Base-by-base conservation (phyloP, 1,140 invertebrate genomes). In the Phymorhynchus buccinoides region DNA sequence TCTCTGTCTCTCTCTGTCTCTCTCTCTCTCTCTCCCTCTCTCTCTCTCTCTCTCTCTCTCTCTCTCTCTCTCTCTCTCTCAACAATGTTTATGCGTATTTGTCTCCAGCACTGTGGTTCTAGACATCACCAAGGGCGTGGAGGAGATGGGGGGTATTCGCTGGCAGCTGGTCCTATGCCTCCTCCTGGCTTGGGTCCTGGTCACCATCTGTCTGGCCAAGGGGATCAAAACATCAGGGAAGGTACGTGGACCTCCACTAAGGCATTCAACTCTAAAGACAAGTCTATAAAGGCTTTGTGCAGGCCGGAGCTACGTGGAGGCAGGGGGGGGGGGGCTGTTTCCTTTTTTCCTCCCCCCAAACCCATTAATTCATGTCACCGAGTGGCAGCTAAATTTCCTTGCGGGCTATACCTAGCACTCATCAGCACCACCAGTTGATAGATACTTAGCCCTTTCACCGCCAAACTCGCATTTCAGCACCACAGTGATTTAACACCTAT, bases 181-280 rank as follows among this genome's bases (percentile, higher is more conserved):
- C 9, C 83, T 91, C 1, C 41, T 90, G 27, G 90, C 92, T 37
- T 92, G 92, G 91, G 66, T 90, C 7, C 85, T 93, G 3, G 90
- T 92, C 7, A 89, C 86, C 84, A 80, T 91, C 81, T 92, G 91
- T 89, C 88, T 93, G 18, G 89, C 88, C 75, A 92, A 90, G 66
- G 92, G 92, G 81, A 92, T 93, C 73, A 91, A 92, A 82, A 89
- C 90, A 16, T 91, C 90, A 27, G 91, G 90, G 82, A 92, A 92
- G 87, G 92, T 92, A 85, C 86, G 89, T 75, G 6, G 79, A 14
- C 30, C 9, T 71, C 30, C 7, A 71, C 22, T 7, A 14, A 16
- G 66, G 9, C 48, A 52, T 22, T 52, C 48, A n/a, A n/a, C n/a
- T n/a, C n/a, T n/a, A n/a, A n/a, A n/a, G n/a, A n/a, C n/a, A n/a